phyloP scores from a whole-genome alignment of 2,797 vertebrate species.

The Tympanoctomys barrerae region DNA sequence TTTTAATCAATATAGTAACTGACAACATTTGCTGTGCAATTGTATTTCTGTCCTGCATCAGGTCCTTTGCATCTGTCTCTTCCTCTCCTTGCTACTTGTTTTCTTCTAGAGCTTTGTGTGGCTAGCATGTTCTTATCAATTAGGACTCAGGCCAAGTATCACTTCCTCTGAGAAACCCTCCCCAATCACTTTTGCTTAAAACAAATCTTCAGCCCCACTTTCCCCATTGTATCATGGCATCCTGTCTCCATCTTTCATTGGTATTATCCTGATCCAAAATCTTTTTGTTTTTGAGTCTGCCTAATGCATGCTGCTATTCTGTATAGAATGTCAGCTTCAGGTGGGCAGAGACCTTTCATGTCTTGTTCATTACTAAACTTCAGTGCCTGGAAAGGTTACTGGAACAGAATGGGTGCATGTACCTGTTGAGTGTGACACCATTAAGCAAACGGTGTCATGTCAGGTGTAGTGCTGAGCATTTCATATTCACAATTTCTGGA shows the following conservation, averaged over 20 bases:
- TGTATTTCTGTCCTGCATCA: not conserved
- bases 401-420: not conserved
- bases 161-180: slow-evolving; percentile 10
- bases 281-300: not conserved
- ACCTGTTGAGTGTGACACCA: not conserved
- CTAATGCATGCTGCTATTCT: not conserved
- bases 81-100: not conserved
- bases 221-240: not conserved
- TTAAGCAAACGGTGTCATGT: not conserved
- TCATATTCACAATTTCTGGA: not conserved
- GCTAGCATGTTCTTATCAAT: not conserved
- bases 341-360: not conserved
- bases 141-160: not conserved
- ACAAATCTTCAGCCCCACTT: not conserved
- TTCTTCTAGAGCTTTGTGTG: not conserved
- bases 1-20: not conserved
- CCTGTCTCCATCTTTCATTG: not conserved
- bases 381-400: not conserved
- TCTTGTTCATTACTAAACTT: not conserved
- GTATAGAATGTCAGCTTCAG: not conserved
- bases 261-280: not conserved
- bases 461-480: rapidly evolving
- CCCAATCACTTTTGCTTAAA: not conserved
- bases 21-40: not conserved
- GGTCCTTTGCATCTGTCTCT: not conserved